Base-by-base conservation (phyloP, 2,888 invertebrate genomes). In the Teleogryllus oceanicus region DNA sequence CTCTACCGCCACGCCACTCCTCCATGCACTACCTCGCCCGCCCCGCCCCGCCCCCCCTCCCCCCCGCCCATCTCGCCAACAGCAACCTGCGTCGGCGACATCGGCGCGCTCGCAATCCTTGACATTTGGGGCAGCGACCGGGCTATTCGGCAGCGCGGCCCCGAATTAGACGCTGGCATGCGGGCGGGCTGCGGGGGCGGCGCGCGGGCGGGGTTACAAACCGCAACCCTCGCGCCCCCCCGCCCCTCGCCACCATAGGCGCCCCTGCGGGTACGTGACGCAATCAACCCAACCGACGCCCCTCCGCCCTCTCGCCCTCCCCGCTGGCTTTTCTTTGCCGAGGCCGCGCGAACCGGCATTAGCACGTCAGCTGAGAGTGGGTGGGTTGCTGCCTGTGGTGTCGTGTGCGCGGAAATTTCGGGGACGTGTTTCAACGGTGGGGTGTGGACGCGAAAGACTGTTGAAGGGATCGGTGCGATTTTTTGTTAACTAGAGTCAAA, bases 101-200 rank as follows among this genome's bases (percentile, higher is more conserved):
- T 18, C n/a, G 62, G 62, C 13, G 62, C 62, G 62, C 62, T 62
- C 62, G 62, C 62, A 62, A 62, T 62, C 62, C 62, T 62, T 62
- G 62, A 62, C 62, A 62, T 62, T 62, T n/a, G n/a, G 62, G n/a
- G 62, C n/a, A 18, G 62, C 13, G 62, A 62, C 62, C n/a, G 62
- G 62, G n/a, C 62, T 62, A 62, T 62, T 62, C 62, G 13, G 62
- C 62, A 13, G 62, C 62, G 62, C 62, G 16, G 62, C 62, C 13
- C 62, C 62, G 62, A 62, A 62, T 62, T 62, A 62, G 62, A 62
- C 62, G 62, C 62, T 62, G 62, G 62, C n/a, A 62, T 62, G 62
- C 62, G 62, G 62, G 62, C n/a, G 13, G 62, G 12, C 18, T 12
- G 62, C n/a, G 62, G n/a, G n/a, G 62, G 62, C 16, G 62, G 62